These are phyloP conservation scores for Encarsia formosa DNA, from an alignment of 2,888 invertebrate species.

Conservation along the genomic window DNA sequence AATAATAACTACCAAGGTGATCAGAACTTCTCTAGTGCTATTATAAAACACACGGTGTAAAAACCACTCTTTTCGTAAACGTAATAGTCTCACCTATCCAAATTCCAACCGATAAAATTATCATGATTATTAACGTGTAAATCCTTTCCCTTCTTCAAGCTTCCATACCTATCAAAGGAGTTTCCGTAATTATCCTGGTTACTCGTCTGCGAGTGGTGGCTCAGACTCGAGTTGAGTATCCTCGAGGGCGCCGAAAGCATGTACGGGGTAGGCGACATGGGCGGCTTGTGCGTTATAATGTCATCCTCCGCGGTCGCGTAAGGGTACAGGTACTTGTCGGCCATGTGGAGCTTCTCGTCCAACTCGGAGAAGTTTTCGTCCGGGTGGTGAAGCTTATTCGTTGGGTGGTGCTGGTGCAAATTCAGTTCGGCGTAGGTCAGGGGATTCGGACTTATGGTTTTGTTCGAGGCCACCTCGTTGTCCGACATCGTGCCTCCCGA, in stretches of 20 bases:
- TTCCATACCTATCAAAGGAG: slow-evolving; percentile 45
- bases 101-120: slow-evolving; percentile 36
- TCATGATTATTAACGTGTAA: slow-evolving; percentile 45
- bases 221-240: slow-evolving; percentile 47
- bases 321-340: slow-evolving; percentile 79
- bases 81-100: too few relatives aligned
- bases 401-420: slow-evolving; percentile 31
- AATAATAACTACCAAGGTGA: too few relatives aligned
- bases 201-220: slow-evolving; percentile 48
- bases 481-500: slow-evolving; percentile 77
- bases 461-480: slow-evolving; percentile 63
- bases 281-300: slow-evolving; percentile 30
- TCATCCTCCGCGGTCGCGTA: slow-evolving; percentile 64
- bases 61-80: too few relatives aligned
- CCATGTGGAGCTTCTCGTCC: slow-evolving; percentile 57
- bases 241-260: slow-evolving; percentile 48
- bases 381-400: slow-evolving; percentile 40
- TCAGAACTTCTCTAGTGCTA: too few relatives aligned
- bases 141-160: slow-evolving; percentile 44
- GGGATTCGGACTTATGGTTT: slow-evolving; percentile 64
- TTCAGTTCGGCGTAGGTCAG: slow-evolving; percentile 73
- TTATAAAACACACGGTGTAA: too few relatives aligned
- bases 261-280: slow-evolving; percentile 47
- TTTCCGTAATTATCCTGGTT: slow-evolving; percentile 20
- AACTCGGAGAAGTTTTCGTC: slow-evolving; percentile 49